Evolutionary conservation across 1,140 invertebrate species (phyloP), one percentile per base, ranked within the genome.

Genomic region (Octopus bimaculoides): DNA sequence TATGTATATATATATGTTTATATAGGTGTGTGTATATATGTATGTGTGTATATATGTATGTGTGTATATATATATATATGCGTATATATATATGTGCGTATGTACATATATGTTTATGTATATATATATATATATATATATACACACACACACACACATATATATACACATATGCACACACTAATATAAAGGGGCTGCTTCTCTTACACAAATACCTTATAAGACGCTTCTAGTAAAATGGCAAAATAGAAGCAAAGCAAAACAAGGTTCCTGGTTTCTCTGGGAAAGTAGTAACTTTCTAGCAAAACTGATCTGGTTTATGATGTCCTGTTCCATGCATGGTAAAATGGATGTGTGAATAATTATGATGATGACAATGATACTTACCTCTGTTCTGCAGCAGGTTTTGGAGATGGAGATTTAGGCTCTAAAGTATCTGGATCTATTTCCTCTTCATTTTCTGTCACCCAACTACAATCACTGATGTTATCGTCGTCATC

Each of bases 381-480:
- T 71, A 6, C 66, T 8, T 6, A 71, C 66, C 66, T 71, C 26
- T 71, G 66, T 71, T 71, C 66, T 6, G 26, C 5, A 14, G 26
- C 5, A 71, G 66, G 17, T 71, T 71, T 71, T n/a, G 66, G 66
- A 14, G 26, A 20, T 10, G 66, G 66, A 53, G n/a, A 71, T 73
- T n/a, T 78, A 53, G 78, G 53, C 71, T 69, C 78, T 17, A 41
- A 20, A 54, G 61, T 17, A 0, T 80, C 78, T 73, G 71, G 52
- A 3, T 81, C 81, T 14, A 54, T 41, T 20, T 79, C 78, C 10
- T 55, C 54, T 54, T 80, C 79, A 80, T 82, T 81, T 20, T 82
- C 84, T 69, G 82, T 97, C 89, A 96, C 95, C 89, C 89, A 86
- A 76, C 82, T 84, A 5, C 75, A 80, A 78, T 85, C 82, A 79